Base-by-base conservation (phyloP, 1,140 invertebrate species). In the Aleiodes sp. region DNA sequence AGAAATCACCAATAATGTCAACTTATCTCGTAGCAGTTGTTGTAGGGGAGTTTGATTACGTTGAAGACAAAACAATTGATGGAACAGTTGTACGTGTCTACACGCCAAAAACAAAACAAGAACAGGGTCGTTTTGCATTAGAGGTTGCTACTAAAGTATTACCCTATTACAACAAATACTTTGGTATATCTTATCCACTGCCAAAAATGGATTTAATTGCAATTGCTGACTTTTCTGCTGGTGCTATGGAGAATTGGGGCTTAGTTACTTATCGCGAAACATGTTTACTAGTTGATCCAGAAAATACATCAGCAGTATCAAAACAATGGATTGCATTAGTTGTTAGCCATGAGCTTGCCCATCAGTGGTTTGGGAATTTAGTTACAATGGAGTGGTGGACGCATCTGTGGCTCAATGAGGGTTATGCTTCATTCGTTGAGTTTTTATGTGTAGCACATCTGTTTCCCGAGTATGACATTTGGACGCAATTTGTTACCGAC, bases 171-270 rank as follows among this genome's bases (percentile, higher is more conserved):
- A 96, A 97, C 75, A 91, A 95, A 24, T 98, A 98, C 80, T 98
- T 98, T 85, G 91, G 95, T 68, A 95, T 99, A 73, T 92, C 94
- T 1, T 99, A 98, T 88, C 97, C 97, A 0, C 84, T 99, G 39
- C 96, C 96, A 8, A 99, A 99, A 84, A 94, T 98, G 79, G 97
- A 99, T 87, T 89, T 98, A 43, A 95, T 99, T 77, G 96, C 96
- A 26, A 95, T 99, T 79, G 92, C 96, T 14, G 96, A 98, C 82
- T 98, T 97, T 76, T 92, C 93, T 31, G 90, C 91, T 33, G 95
- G 95, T 70, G 96, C 96, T 39, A 98, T 99, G 96, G 97, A 98
- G 85, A 98, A 98, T 84, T 98, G 96, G 97, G 96, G 96, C 16
- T 79, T 95, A 10, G 89, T 95, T 2, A 94, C 92, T 0, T 96